phyloP scores from a whole-genome alignment of 2,113 vertebrate genomes.

The Beaufortia kweichowensis region DNA sequence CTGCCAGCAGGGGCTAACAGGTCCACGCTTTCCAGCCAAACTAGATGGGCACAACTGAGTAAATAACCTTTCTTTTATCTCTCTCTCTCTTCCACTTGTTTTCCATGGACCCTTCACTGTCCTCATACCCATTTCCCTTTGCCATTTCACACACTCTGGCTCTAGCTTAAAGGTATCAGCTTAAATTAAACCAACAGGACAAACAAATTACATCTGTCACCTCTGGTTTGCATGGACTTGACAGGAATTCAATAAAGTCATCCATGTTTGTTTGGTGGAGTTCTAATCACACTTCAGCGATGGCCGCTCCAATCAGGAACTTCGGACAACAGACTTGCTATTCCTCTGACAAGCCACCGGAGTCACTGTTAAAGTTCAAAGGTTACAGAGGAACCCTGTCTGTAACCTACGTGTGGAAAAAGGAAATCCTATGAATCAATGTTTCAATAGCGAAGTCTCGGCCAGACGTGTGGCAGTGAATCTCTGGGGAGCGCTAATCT shows the following conservation, averaged over 20 bases:
- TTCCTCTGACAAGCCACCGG: slow-evolving; percentile 11
- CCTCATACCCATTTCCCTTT: slow-evolving; percentile 55
- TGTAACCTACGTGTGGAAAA: slow-evolving; percentile 65
- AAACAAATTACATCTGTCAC: slow-evolving; percentile 82
- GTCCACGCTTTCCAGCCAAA: too few relatives aligned
- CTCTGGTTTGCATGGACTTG: slow-evolving; percentile 75
- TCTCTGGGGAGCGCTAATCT: slow-evolving; percentile 83
- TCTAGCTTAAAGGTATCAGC: slow-evolving; percentile 68
- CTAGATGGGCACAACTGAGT: slow-evolving; percentile 14
- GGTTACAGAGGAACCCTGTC: slow-evolving; percentile 59
- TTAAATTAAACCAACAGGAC: slow-evolving; percentile 78
- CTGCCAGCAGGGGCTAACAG: too few relatives aligned
- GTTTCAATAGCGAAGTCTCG: slow-evolving; percentile 73
- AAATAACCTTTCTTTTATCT: slow-evolving; percentile 45
- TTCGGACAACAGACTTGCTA: slow-evolving; percentile 34
- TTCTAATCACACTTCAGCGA: slow-evolving; percentile 77
- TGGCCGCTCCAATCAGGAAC: slow-evolving; percentile 55
- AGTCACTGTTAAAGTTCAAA: slow-evolving; percentile 57
- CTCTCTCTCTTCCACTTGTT: slow-evolving; percentile 7
- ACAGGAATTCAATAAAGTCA: slow-evolving; percentile 75
- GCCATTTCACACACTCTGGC: slow-evolving; percentile 50
- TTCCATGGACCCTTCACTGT: slow-evolving; percentile 11
- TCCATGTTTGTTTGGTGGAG: slow-evolving; percentile 73
- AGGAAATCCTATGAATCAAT: slow-evolving; percentile 69
- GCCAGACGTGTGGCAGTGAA: slow-evolving; percentile 80